Evolutionary conservation across 1,140 invertebrate genomes (phyloP).

Genomic region (Tyrophagus putrescentiae): DNA sequence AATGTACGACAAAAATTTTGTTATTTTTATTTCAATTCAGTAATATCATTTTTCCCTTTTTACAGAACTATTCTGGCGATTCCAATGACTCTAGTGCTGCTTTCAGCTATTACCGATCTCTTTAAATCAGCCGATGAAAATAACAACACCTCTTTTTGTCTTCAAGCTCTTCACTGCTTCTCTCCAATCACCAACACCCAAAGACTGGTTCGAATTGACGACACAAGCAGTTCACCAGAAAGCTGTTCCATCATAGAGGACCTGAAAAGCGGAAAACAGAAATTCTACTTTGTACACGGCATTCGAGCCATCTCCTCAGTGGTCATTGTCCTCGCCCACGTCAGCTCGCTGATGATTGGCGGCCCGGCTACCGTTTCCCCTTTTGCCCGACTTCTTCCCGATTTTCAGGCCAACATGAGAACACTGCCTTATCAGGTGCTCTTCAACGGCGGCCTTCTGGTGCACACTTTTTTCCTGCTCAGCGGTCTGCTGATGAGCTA

Average conservation of each 20-base stretch:
- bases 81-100: neutral
- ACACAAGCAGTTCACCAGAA: too few species aligned
- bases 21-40: neutral
- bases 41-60: neutral
- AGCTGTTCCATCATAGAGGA: neutral
- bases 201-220: neutral
- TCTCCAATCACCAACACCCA: neutral
- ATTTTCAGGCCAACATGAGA: too few species aligned
- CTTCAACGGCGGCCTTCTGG: conserved; percentile 5
- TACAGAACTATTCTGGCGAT: neutral
- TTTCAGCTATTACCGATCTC: neutral
- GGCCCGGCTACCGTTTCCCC: too few species aligned
- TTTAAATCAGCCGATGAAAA: too few species aligned
- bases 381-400: too few species aligned
- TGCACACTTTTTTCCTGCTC: neutral
- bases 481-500: too few species aligned
- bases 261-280: neutral
- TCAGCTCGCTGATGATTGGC: neutral
- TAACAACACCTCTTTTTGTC: too few species aligned
- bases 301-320: neutral
- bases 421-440: neutral
- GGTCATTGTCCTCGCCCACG: neutral
- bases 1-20: neutral
- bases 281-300: conserved; percentile 12
- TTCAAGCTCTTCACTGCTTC: neutral